Base-by-base conservation (phyloP, 2,797 vertebrate species). In the Coluber constrictor region DNA sequence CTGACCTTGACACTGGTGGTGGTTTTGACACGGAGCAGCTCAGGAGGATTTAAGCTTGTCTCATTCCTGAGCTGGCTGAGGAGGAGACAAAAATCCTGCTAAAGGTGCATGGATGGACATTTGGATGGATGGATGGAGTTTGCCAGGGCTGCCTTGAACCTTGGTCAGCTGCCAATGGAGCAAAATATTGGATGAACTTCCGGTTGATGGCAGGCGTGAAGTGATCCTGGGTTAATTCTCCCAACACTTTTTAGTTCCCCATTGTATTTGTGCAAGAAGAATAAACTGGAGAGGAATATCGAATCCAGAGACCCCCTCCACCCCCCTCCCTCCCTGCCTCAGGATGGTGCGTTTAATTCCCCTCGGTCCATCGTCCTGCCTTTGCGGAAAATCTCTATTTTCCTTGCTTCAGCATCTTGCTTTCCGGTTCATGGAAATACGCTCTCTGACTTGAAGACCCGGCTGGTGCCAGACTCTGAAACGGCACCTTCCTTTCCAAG, bases 391-490 rank as follows among this genome's bases (percentile, higher is more conserved):
- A 79, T 79, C 9, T 37, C 74, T 11, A 2, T 74, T 20, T 74
- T 20, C 32, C 32, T 74, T 37, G 32, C 66, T 70, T 32, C 66
- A 70, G 66, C 25, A 47, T 29, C 3, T 63, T 47, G 11, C 43
- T 61, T 29, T 60, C 88, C 25, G 1, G 32, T 74, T 55, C 61
- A 23, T 32, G 10, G 56, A 23, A 43, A 60, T 60, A 4, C 12
- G 18, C 13, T 15, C 32, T 29, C 51, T 15, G 51, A 56, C 32
- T 25, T 2, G 3, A 15, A 25, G 32, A 2, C 0, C 0, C 13
- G 43, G 12, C 59, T 29, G 27, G 3, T 29, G 7, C 47, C 47
- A 23, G n/a, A 18, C 47, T 16, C 7, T n/a, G 89, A 90, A 66
- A 37, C 6, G 5, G 66, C n/a, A 32, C 6, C 16, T 18, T 37